A percentile compares a stretch with the other conserved stretches of the same genome.
phyloP scores from a whole-genome alignment of 2,113 vertebrate genomes.

The Podarcis muralis region DNA sequence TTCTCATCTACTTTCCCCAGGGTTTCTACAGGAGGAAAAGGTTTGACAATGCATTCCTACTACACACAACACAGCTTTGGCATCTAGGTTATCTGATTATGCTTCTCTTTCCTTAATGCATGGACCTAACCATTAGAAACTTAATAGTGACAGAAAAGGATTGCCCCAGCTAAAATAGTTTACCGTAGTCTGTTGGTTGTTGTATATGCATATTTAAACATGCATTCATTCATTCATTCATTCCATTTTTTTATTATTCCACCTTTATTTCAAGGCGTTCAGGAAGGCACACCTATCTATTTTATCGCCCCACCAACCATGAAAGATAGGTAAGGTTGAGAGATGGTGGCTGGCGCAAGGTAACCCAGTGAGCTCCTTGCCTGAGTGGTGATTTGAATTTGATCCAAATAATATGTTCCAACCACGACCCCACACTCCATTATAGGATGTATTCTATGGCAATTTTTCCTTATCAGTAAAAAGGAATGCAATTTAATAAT shows the following conservation, averaged over 20 bases:
- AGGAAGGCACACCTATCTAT: background rate
- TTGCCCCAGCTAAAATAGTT: background rate
- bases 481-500: background rate
- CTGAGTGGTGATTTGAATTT: background rate
- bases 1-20: slow-evolving; percentile 17
- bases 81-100: slow-evolving; percentile 18
- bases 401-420: background rate
- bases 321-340: background rate
- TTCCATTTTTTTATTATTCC: background rate
- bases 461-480: slow-evolving; percentile 21
- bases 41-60: background rate
- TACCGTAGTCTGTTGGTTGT: background rate
- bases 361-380: background rate
- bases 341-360: background rate
- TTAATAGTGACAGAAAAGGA: background rate
- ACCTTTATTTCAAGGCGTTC: background rate
- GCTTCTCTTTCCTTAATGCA: background rate
- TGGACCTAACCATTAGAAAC: background rate
- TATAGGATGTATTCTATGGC: background rate
- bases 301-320: background rate
- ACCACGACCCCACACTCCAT: background rate
- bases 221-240: no score
- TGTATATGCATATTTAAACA: background rate
- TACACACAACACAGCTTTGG: background rate
- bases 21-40: slow-evolving; percentile 21